A percentile compares a stretch with the other conserved stretches of the same genome.
Evolutionary conservation across 2,797 vertebrate genomes (phyloP).

Genomic region (Tapirus indicus): DNA sequence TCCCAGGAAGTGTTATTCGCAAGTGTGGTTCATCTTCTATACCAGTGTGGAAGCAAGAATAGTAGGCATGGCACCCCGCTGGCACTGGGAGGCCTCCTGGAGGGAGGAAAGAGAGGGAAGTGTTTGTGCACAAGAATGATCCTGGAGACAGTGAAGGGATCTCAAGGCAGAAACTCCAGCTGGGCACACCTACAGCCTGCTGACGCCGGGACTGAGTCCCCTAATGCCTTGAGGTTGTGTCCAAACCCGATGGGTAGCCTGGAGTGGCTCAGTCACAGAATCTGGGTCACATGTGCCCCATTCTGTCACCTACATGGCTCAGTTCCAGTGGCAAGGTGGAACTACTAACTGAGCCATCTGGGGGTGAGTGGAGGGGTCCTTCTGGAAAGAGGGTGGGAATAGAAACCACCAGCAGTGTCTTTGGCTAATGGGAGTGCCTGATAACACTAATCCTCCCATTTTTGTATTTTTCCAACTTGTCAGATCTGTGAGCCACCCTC

Average conservation of each 20-base stretch:
- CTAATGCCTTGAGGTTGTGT: not conserved
- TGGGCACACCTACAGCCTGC: not conserved
- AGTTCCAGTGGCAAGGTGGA: not conserved
- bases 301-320: not conserved
- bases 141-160: not conserved
- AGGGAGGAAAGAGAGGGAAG: not conserved
- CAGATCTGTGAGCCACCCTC: conserved; percentile 59
- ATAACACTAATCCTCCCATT: not conserved
- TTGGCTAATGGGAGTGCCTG: not conserved
- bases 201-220: not conserved
- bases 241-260: not conserved
- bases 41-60: not conserved
- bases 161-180: not conserved
- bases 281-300: not conserved
- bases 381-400: not conserved
- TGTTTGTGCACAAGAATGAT: not conserved
- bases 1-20: not conserved
- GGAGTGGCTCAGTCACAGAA: not conserved
- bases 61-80: not conserved
- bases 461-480: conserved; percentile 52
- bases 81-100: not conserved
- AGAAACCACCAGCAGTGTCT: not conserved
- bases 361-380: not conserved
- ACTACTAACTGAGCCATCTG: not conserved
- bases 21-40: not conserved